These are phyloP conservation scores for Drosophila macrothrix DNA, from an alignment of 2,888 invertebrate genomes.

Conservation along the genomic window DNA sequence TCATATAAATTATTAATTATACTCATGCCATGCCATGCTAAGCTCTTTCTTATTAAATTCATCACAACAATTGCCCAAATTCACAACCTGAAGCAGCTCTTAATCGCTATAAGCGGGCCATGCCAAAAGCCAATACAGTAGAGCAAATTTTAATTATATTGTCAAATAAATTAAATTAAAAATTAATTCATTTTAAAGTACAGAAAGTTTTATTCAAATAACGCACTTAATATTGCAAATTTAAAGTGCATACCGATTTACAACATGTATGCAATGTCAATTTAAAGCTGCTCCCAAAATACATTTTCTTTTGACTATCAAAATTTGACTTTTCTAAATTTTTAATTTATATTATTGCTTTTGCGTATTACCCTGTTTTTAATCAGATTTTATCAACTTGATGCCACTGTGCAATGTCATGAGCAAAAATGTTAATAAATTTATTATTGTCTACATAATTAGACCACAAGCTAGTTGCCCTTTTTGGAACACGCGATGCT, in stretches of 20 bases:
- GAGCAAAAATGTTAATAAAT: slow-evolving; percentile 65
- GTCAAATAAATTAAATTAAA: not conserved
- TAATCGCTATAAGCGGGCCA: slow-evolving; percentile 45
- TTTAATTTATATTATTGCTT: not conserved
- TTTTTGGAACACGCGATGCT: slow-evolving; percentile 57
- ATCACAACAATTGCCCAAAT: slow-evolving; percentile 57
- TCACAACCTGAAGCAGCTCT: slow-evolving; percentile 59
- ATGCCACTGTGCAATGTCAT: slow-evolving; percentile 46
- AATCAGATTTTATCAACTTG: not conserved
- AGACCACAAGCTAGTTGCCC: slow-evolving; percentile 32
- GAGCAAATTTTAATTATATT: not conserved
- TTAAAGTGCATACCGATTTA: not conserved
- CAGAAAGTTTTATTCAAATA: not conserved
- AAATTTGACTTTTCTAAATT: not conserved
- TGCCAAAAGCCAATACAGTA: slow-evolving; percentile 39
- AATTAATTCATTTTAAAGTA: not conserved
- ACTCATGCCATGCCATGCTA: slow-evolving; percentile 42
- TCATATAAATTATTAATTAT: slow-evolving; percentile 69
- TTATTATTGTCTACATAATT: slow-evolving; percentile 42
- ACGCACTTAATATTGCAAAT: not conserved
- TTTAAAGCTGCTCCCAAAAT: not conserved
- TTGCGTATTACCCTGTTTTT: not conserved
- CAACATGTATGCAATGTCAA: not conserved
- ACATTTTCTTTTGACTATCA: not conserved
- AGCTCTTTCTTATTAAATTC: slow-evolving; percentile 19